Percentiles rank a stretch among this genome's conserved stretches.
phyloP scores from a whole-genome alignment of 2,797 vertebrate species.

The Diplodus puntazzo region DNA sequence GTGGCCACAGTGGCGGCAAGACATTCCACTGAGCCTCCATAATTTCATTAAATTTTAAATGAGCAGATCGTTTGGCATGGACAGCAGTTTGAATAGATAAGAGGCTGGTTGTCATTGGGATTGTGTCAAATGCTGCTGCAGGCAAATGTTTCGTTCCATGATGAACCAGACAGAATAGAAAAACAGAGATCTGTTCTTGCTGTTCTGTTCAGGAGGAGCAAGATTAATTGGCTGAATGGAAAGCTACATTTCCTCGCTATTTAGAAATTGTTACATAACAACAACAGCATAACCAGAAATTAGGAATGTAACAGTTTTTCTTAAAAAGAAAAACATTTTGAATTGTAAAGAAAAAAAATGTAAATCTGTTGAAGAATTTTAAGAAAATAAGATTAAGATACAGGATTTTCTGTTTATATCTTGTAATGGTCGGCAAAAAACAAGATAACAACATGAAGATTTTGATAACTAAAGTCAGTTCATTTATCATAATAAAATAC shows the following conservation, averaged over 20 bases:
- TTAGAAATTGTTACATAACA: neutral
- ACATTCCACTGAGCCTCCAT: slow-evolving; percentile 28
- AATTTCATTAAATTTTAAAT: slow-evolving; percentile 44
- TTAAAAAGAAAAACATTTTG: neutral
- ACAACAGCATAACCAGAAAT: neutral
- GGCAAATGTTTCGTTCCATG: neutral
- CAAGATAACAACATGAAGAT: neutral
- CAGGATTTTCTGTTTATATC: neutral
- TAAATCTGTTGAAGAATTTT: too few species aligned
- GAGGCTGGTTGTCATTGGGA: slow-evolving; percentile 16
- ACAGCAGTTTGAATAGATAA: slow-evolving; percentile 26
- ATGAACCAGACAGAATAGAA: slow-evolving; percentile 1
- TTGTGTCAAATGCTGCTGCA: slow-evolving; percentile 31
- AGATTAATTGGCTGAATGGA: neutral
- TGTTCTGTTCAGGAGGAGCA: neutral
- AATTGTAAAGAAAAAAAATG: neutral
- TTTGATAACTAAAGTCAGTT: too few species aligned
- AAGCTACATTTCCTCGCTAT: neutral
- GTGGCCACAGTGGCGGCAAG: neutral
- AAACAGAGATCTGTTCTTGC: neutral
- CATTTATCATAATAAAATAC: too few species aligned
- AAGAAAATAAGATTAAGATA: too few species aligned
- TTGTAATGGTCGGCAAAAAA: neutral
- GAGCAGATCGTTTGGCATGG: slow-evolving; percentile 18
- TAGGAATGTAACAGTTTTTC: neutral